Evolutionary conservation across 2,888 invertebrate species (phyloP).

Genomic region (Pyrrhosoma nymphula): DNA sequence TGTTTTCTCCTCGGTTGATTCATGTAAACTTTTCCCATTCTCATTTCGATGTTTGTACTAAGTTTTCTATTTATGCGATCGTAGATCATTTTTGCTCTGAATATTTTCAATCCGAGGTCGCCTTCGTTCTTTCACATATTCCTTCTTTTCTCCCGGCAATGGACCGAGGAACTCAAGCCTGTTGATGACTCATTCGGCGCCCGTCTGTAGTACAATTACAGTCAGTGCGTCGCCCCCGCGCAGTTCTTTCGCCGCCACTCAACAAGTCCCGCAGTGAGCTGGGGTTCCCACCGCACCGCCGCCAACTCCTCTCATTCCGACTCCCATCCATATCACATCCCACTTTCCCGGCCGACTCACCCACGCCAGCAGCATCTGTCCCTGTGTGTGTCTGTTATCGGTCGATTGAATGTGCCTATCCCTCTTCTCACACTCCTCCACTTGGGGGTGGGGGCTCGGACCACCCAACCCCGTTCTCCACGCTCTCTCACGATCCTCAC

Average conservation of each 20-base stretch:
- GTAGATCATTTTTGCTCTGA: too few species aligned
- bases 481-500: background rate
- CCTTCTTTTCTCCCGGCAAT: too few species aligned
- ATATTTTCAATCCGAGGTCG: background rate
- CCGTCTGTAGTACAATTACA: background rate
- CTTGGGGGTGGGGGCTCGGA: too few species aligned
- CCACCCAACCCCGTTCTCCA: background rate
- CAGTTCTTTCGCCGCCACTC: background rate
- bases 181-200: too few species aligned
- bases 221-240: background rate
- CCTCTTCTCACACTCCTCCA: background rate
- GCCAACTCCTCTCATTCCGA: background rate
- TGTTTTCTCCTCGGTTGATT: too few species aligned
- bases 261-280: background rate
- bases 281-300: background rate
- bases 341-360: background rate
- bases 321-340: background rate
- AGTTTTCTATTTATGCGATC: too few species aligned
- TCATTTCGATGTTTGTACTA: too few species aligned
- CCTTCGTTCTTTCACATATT: background rate
- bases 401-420: background rate
- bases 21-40: too few species aligned
- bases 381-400: background rate
- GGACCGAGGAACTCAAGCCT: too few species aligned
- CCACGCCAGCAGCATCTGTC: background rate